Evolutionary conservation across 2,797 vertebrate species (phyloP), one percentile per base, ranked within the genome.

Genomic region (Hydrocynus forskahlii): DNA sequence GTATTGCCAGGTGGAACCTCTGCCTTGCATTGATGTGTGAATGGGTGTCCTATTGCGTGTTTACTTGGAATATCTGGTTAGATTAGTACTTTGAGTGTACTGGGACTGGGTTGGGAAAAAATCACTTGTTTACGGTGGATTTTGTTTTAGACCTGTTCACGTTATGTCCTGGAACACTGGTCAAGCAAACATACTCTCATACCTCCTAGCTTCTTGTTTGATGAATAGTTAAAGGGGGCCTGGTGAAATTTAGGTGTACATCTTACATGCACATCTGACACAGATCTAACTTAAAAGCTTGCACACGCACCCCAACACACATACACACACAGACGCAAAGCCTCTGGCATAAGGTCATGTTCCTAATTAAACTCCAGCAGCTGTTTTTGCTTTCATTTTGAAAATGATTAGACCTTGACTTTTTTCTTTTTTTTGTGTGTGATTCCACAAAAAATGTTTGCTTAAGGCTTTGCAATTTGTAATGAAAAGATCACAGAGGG

Each of bases 381-480:
- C 91, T 96, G 93, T 92, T 94, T 93, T 94, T 92, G 91, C 91
- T 95, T 95, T 94, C 82, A 92, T 91, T 94, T 95, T 89, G 87
- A 92, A 94, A 94, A 94, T 94, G 89, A 94, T 95, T 95, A 94
- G 93, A 93, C 93, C 93, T 93, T 94, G 90, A 92, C 90, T 93
- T 91, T 84, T 82, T 92, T 93, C 92, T 92, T 90, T 92, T 48
- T 25, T 29, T 81, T 78, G 79, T 83, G 84, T 67, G 45, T 67
- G 21, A 78, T 86, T 85, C 86, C 78, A 82, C 91, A 88, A 93
- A 89, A 92, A 94, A 92, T 90, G 92, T 93, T 94, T 94, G 91
- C 89, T 95, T 93, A 89, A 81, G 92, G 93, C 93, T 92, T 91
- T 93, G 90, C 91, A 93, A 90, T 92, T 93, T 94, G 90, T 91